Base-by-base conservation (phyloP, 2,888 invertebrate species). In the Plagodis dolabraria region DNA sequence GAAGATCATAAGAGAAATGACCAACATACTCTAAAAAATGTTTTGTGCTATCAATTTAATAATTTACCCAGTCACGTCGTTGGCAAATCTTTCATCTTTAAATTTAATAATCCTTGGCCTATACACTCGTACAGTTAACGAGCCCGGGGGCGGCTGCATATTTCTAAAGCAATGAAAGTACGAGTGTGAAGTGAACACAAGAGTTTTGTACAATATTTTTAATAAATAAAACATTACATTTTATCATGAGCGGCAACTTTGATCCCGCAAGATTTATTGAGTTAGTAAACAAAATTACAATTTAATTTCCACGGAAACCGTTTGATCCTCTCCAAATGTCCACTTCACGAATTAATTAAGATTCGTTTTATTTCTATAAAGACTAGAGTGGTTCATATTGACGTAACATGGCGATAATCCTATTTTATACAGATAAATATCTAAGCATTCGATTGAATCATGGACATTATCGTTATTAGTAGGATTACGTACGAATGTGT, bases 141-240 rank as follows among this genome's bases (percentile, higher is more conserved):
- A 78, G 62, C 63, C 68, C 64, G 71, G 74, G 70, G 72, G 71
- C 70, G 75, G 60, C 67, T 72, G 69, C 77, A 75, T 72, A 70
- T 73, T 76, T 67, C 69, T 53, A 62, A 69, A 62, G 72, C 66
- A 63, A 67, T 64, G 62, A 75, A 71, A 75, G 57, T 64, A 64
- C 61, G 70, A 22, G 22, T 22, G 22, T 22, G 22, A 22, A 22
- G 22, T 22, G 22, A 22, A 22, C 22, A 75, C 72, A 70, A 44
- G 44, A 66, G 22, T 66, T 68, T 69, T 73, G 67, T 74, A 71
- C 71, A 74, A 76, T 67, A 67, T 68, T 52, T 66, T 60, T 57
- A 61, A 58, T 63, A 63, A 70, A 63, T 65, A 67, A 65, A 67
- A 64, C 57, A 65, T 57, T 60, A 60, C 52, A 56, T 64, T 66